These are phyloP conservation scores for Coboldia fuscipes DNA, from an alignment of 1,140 invertebrate genomes.

Conservation along the genomic window DNA sequence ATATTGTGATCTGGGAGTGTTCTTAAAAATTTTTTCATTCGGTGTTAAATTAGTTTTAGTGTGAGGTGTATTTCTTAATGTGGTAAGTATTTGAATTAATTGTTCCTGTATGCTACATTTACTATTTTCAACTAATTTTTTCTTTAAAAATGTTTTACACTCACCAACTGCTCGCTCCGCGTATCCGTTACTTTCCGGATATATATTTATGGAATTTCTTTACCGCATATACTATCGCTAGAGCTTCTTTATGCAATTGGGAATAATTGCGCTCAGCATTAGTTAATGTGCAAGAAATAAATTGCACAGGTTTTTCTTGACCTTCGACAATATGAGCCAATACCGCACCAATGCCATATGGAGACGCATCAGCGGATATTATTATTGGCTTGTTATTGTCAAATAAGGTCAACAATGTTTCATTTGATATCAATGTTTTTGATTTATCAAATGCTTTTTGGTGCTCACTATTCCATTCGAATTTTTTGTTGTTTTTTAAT, in stretches of 20 bases:
- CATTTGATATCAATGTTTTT: constrained; percentile 5
- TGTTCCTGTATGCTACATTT: too few species aligned
- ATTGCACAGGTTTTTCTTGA: constrained; percentile 16
- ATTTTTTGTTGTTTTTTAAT: constrained; percentile 6
- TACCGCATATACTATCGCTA: constrained; percentile 20
- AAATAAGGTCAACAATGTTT: constrained; percentile 5
- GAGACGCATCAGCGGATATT: constrained; percentile 6
- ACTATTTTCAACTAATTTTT: too few species aligned
- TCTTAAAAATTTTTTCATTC: too few species aligned
- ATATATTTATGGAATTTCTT: constrained; percentile 18
- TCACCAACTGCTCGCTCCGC: too few species aligned
- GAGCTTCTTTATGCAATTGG: constrained; percentile 23
- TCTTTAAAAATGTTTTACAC: too few species aligned
- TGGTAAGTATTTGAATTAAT: too few species aligned
- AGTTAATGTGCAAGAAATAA: constrained; percentile 18
- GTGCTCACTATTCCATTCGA: constrained; percentile 6
- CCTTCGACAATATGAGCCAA: constrained; percentile 10
- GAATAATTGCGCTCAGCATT: constrained; percentile 20
- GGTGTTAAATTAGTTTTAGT: too few species aligned
- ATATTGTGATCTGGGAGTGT: too few species aligned
- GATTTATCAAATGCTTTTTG: constrained; percentile 5
- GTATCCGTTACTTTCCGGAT: constrained; percentile 11
- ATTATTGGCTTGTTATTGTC: constrained; percentile 6
- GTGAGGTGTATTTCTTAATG: too few species aligned
- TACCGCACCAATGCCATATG: constrained; percentile 8